phyloP scores from a whole-genome alignment of 2,797 vertebrate species.

The Acomys russatus region DNA sequence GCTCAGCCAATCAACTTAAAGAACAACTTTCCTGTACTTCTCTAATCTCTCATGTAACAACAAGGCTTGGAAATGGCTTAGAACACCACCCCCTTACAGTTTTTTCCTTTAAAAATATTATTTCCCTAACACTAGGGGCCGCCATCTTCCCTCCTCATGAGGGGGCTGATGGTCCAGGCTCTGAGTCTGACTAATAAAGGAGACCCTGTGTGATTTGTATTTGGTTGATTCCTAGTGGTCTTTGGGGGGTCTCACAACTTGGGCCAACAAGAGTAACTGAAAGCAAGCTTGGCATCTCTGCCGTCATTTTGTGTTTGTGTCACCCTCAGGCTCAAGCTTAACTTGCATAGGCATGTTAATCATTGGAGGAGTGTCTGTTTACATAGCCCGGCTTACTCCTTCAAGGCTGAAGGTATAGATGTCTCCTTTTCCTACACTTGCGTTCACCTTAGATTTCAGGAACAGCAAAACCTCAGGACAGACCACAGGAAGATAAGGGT shows the following conservation, averaged over 20 bases:
- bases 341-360: background rate
- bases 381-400: background rate
- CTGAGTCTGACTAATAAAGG: no score
- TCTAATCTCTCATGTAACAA: no score
- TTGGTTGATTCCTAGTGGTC: no score
- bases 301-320: background rate
- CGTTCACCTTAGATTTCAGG: background rate
- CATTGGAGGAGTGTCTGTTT: background rate
- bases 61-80: no score
- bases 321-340: background rate
- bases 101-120: no score
- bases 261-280: background rate
- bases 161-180: no score
- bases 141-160: no score
- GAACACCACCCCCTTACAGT: no score
- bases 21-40: no score
- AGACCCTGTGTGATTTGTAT: no score
- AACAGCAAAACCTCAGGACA: background rate
- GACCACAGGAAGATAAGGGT: background rate
- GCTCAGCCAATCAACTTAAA: no score
- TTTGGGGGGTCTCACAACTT: background rate
- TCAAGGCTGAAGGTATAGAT: background rate
- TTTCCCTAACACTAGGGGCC: no score
- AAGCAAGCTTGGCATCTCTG: background rate
- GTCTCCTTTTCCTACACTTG: background rate